These are phyloP conservation scores for Mycogona germanica DNA, from an alignment of 2,888 invertebrate species.

Conservation along the genomic window DNA sequence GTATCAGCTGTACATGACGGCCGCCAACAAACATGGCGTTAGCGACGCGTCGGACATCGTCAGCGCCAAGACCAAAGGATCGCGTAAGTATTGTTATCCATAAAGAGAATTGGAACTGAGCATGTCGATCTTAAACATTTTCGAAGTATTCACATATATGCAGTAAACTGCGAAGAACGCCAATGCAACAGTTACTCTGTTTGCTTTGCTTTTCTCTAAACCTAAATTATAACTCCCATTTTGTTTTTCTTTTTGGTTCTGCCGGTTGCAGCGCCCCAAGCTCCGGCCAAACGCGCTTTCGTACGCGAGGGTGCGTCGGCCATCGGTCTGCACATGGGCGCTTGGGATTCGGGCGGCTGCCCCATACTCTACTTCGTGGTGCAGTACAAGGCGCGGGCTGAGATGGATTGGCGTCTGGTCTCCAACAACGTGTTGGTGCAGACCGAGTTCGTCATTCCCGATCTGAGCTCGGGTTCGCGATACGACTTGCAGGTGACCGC, in stretches of 20 bases:
- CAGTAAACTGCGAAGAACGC: too few species aligned
- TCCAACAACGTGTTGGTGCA: conserved; percentile 36
- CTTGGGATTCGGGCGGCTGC: conserved; percentile 92
- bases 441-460: conserved; percentile 44
- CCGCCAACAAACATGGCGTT: conserved; percentile 72
- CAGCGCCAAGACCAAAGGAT: conserved; percentile 63
- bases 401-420: conserved; percentile 22
- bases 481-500: conserved; percentile 35
- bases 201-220: neutral
- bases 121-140: neutral
- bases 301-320: conserved; percentile 67
- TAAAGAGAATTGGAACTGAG: neutral
- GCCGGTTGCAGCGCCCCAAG: conserved; percentile 45
- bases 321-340: conserved; percentile 76
- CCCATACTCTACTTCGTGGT: conserved; percentile 92
- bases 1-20: conserved; percentile 85
- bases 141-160: neutral
- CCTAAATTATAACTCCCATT: neutral
- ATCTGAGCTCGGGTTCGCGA: conserved; percentile 35
- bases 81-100: conserved; percentile 41
- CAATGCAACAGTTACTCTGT: too few species aligned
- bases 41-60: conserved; percentile 58
- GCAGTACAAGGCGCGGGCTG: conserved; percentile 61
- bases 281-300: conserved; percentile 60
- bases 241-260: conserved; percentile 1